A percentile compares a stretch with the other conserved stretches of the same genome.
Conservation (phyloP, 2,113 vertebrate species). For the Ploceus nigricollis region DNA sequence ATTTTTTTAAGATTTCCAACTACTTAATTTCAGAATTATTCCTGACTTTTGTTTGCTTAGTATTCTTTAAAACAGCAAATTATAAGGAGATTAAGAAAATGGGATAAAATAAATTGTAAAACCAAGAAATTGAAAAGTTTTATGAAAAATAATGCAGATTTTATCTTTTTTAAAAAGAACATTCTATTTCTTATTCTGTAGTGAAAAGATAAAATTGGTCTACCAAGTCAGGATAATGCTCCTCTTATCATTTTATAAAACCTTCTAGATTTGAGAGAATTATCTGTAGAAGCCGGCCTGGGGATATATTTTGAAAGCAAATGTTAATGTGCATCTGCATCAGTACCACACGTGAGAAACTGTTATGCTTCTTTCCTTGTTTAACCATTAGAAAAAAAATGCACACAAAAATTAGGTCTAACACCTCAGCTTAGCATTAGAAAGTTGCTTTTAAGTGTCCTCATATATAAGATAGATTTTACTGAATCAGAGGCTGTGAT, state of each 20-base stretch:
- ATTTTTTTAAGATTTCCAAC: background rate
- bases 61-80: background rate
- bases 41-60: background rate
- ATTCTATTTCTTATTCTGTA: background rate
- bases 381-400: background rate
- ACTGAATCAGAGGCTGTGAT: background rate
- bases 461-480: background rate
- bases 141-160: background rate
- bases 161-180: background rate
- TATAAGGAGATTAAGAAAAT: background rate
- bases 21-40: background rate
- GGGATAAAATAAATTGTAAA: background rate
- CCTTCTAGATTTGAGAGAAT: background rate
- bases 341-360: background rate
- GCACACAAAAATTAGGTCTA: background rate
- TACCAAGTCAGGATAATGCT: background rate
- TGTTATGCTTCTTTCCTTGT: background rate
- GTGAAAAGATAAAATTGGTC: background rate
- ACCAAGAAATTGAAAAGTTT: background rate
- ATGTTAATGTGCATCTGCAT: background rate
- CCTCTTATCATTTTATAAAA: background rate
- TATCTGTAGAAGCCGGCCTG: background rate
- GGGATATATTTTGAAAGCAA: background rate
- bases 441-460: background rate
- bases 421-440: background rate